Conservation (phyloP, 1,140 invertebrate species). For the Cydia splendana region DNA sequence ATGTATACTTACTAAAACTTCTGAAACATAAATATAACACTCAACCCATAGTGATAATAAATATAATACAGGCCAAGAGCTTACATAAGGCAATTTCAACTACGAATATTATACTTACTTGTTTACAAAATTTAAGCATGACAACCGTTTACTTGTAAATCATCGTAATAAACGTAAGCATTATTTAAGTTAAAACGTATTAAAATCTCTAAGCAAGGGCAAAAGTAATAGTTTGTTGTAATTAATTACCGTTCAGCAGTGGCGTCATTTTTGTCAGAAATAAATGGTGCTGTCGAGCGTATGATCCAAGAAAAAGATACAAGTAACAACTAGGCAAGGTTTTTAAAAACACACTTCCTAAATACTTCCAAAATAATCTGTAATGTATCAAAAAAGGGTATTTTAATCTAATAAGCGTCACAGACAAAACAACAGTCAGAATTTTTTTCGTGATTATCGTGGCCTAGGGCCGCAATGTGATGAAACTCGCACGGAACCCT, state of each 20-base stretch:
- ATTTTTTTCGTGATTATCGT: too few relatives aligned
- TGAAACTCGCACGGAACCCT: too few relatives aligned
- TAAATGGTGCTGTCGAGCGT: constrained; percentile 46
- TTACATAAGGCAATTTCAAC: background rate
- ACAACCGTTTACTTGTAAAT: too few relatives aligned
- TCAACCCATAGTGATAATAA: background rate
- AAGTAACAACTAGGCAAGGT: constrained; percentile 47
- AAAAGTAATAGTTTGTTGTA: background rate
- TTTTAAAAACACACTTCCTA: constrained; percentile 43
- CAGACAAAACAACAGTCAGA: too few relatives aligned
- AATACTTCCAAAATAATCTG: constrained; percentile 46
- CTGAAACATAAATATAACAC: too few relatives aligned
- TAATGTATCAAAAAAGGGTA: background rate
- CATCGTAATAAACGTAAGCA: too few relatives aligned
- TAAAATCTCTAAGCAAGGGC: too few relatives aligned
- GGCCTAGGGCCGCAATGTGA: too few relatives aligned
- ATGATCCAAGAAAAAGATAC: constrained; percentile 46
- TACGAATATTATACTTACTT: too few relatives aligned
- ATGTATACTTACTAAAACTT: too few relatives aligned
- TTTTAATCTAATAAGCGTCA: background rate
- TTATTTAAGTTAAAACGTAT: too few relatives aligned
- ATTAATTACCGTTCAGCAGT: constrained; percentile 41
- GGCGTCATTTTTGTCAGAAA: constrained; percentile 47
- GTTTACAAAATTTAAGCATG: too few relatives aligned
- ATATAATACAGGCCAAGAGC: background rate